These are phyloP conservation scores for Parazoanthus swiftii DNA, from an alignment of 92 coral and sea anemone species.

Conservation along the genomic window DNA sequence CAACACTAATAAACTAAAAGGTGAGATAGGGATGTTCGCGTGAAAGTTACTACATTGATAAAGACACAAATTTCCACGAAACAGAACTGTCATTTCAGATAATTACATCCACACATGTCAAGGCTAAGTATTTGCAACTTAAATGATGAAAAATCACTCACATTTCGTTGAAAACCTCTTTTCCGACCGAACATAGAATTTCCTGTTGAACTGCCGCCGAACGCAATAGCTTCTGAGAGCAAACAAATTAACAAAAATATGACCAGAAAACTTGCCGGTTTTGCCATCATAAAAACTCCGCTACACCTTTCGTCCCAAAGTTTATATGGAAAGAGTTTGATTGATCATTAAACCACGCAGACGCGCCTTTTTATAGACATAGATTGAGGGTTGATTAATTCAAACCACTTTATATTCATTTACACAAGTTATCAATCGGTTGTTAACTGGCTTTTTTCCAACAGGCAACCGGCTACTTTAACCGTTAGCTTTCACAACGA, in stretches of 20 bases:
- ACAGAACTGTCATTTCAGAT: background rate
- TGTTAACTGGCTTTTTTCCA: background rate
- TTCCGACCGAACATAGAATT: background rate
- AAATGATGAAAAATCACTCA: background rate
- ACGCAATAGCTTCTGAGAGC: background rate
- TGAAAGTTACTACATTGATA: background rate
- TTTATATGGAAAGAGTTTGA: background rate
- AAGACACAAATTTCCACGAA: background rate
- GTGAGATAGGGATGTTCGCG: background rate
- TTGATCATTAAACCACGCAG: background rate
- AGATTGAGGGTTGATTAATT: background rate
- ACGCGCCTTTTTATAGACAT: background rate
- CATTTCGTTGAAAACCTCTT: background rate
- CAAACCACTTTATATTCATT: background rate
- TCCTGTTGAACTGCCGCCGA: background rate
- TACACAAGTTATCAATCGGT: background rate
- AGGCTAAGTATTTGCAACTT: background rate
- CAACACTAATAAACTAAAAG: background rate
- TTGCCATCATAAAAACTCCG: background rate
- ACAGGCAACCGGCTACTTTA: background rate
- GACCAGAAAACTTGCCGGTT: background rate
- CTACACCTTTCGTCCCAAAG: background rate
- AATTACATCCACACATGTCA: background rate
- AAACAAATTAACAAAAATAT: too few relatives aligned
- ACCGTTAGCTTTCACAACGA: background rate